Conservation (phyloP, 2,888 invertebrate species). For the Aleiodes leptofemur region DNA sequence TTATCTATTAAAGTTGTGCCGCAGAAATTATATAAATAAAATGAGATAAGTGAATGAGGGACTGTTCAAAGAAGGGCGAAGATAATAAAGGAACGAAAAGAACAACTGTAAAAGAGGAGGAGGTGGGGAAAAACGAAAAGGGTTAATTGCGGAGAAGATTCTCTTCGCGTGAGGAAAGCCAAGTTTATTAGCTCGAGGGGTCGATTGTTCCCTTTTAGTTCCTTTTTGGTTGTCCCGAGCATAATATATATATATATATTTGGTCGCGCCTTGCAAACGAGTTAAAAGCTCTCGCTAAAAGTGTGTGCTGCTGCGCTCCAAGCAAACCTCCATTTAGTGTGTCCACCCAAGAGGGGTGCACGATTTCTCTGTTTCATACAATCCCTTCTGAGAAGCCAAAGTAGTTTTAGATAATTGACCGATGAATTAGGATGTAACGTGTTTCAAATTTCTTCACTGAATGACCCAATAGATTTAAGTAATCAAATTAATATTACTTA, state of each 20-base stretch:
- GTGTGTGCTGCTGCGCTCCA: conserved; percentile 43
- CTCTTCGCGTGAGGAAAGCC: conserved; percentile 44
- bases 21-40: conserved; percentile 8
- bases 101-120: background rate
- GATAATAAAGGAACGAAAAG: conserved; percentile 33
- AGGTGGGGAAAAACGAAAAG: conserved; percentile 51
- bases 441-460: conserved; percentile 73
- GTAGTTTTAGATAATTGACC: conserved; percentile 68
- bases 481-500: too few relatives aligned
- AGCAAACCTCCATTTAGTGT: conserved; percentile 54
- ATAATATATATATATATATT: conserved; percentile 18
- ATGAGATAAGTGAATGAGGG: conserved; percentile 14
- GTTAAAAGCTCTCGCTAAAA: conserved; percentile 50
- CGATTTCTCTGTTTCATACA: conserved; percentile 39
- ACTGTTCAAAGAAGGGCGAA: conserved; percentile 7
- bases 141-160: conserved; percentile 43
- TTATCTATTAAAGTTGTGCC: background rate
- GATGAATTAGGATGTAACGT: conserved; percentile 72
- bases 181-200: conserved; percentile 54
- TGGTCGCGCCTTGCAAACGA: conserved; percentile 48
- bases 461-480: conserved; percentile 63
- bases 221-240: conserved; percentile 16
- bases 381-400: conserved; percentile 67
- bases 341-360: conserved; percentile 44
- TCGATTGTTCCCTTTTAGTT: conserved; percentile 45